Percentiles rank a stretch among this genome's conserved stretches.
phyloP scores from a whole-genome alignment of 2,888 invertebrate genomes.

The Darwinula stevensoni region DNA sequence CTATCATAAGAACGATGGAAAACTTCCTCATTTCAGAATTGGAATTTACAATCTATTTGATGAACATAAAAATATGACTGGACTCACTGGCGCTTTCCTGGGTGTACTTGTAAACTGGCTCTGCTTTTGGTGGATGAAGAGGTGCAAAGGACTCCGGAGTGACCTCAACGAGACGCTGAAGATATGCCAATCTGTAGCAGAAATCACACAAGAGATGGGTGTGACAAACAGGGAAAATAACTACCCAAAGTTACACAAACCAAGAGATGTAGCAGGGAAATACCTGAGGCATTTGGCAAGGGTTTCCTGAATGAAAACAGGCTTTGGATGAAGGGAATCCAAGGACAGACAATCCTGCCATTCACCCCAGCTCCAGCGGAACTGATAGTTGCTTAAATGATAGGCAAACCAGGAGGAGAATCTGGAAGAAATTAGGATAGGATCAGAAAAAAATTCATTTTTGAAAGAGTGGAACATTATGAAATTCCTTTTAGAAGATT shows the following conservation, averaged over 20 bases:
- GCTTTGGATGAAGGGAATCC: constrained; percentile 64
- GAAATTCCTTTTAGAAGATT: no score
- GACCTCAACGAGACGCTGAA: constrained; percentile 54
- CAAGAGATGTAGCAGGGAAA: no score
- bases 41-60: no score
- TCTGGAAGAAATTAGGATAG: constrained; percentile 21
- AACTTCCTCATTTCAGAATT: no score
- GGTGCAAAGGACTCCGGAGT: not conserved
- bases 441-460: no score
- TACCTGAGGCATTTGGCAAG: constrained; percentile 71
- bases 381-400: constrained; percentile 96
- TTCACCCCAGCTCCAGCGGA: constrained; percentile 95
- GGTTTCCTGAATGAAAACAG: constrained; percentile 76
- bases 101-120: not conserved
- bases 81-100: no score
- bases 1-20: no score
- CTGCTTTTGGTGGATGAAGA: not conserved
- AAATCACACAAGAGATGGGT: no score
- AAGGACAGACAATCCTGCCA: constrained; percentile 63
- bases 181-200: no score
- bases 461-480: not conserved
- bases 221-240: no score
- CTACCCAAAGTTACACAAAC: no score
- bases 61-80: no score
- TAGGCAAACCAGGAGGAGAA: constrained; percentile 94